Percentiles rank a stretch among this genome's conserved stretches.
These are phyloP conservation scores for Diuraphis noxia DNA, from an alignment of 1,140 invertebrate species.

Conservation along the genomic window DNA sequence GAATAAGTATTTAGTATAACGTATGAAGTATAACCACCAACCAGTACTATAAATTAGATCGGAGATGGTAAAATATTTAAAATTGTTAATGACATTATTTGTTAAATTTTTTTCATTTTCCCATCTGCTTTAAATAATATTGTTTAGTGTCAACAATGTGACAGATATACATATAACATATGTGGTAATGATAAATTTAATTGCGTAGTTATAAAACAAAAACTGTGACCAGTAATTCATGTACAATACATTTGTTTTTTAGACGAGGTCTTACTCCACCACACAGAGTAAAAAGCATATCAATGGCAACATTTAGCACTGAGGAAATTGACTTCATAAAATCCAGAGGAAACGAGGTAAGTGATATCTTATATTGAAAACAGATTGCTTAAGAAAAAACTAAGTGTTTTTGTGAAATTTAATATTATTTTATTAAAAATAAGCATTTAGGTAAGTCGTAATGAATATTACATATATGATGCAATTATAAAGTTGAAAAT, in stretches of 20 bases:
- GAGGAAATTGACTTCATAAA: constrained; percentile 94
- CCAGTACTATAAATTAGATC: background rate
- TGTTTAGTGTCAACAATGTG: background rate
- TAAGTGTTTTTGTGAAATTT: background rate
- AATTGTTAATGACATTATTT: background rate
- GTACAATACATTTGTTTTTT: constrained; percentile 58
- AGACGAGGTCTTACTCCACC: constrained; percentile 96
- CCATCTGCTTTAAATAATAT: constrained; percentile 20
- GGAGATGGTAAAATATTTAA: background rate
- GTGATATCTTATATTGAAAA: background rate
- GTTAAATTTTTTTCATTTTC: background rate
- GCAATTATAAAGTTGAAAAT: background rate
- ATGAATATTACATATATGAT: background rate
- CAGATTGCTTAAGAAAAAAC: background rate
- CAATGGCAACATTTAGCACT: constrained; percentile 94
- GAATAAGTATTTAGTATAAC: background rate
- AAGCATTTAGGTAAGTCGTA: background rate
- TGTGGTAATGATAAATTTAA: background rate
- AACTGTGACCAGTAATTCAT: constrained; percentile 5
- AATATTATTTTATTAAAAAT: background rate
- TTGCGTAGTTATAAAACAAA: background rate
- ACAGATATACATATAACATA: constrained; percentile 22
- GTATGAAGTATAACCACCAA: too few species aligned
- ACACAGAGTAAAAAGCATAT: constrained; percentile 97
- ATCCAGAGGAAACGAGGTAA: constrained; percentile 85